phyloP scores from a whole-genome alignment of 2,797 vertebrate genomes.

The Danio tinwini region DNA sequence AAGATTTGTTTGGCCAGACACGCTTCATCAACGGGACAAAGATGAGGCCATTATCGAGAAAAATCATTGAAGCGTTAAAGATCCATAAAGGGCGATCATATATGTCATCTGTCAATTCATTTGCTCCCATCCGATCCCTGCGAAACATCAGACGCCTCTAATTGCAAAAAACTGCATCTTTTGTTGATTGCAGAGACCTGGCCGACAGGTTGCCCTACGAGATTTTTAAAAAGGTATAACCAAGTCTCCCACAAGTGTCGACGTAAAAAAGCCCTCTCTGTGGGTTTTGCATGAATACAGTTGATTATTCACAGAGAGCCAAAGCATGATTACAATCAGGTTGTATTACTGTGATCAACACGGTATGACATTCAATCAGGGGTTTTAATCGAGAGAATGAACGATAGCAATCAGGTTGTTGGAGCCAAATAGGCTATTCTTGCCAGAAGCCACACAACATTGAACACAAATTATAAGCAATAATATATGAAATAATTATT shows the following conservation, averaged over 20 bases:
- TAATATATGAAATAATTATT: constrained; percentile 32
- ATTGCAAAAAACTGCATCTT: neutral
- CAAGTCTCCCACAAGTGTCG: constrained; percentile 34
- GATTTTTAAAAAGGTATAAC: constrained; percentile 36
- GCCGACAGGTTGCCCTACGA: constrained; percentile 5
- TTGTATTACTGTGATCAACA: constrained; percentile 52
- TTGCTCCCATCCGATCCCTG: neutral
- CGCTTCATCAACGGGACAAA: neutral
- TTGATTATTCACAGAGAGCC: constrained; percentile 58
- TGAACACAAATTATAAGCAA: constrained; percentile 12
- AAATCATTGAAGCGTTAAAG: constrained; percentile 30
- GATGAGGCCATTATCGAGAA: constrained; percentile 38
- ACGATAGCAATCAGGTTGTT: constrained; percentile 57
- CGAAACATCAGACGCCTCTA: constrained; percentile 20
- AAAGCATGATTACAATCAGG: constrained; percentile 60
- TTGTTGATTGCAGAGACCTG: constrained; percentile 34
- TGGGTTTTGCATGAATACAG: constrained; percentile 48
- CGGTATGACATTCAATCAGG: constrained; percentile 54
- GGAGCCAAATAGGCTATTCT: constrained; percentile 42
- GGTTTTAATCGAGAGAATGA: constrained; percentile 51
- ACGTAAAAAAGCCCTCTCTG: constrained; percentile 23
- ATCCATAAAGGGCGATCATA: constrained; percentile 11
- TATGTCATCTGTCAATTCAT: constrained; percentile 2
- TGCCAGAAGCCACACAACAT: constrained; percentile 29
- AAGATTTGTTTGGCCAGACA: constrained; percentile 43